These are phyloP conservation scores for Pachyseris speciosa DNA, from an alignment of 64 coral and sea anemone species.

Conservation along the genomic window DNA sequence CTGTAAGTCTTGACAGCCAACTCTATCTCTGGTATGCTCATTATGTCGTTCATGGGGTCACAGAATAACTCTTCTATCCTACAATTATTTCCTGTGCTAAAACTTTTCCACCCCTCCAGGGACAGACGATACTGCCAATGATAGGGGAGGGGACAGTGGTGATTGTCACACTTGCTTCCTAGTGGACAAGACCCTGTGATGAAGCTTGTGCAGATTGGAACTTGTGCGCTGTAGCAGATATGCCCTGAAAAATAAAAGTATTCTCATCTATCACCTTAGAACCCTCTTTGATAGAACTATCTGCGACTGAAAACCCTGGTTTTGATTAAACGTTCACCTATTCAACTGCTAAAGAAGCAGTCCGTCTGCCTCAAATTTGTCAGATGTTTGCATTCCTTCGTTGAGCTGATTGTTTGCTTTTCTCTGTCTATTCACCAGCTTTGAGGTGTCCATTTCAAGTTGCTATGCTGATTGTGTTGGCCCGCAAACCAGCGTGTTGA, in stretches of 20 bases:
- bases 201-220: slow-evolving; percentile 70
- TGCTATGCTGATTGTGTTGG: too few relatives aligned
- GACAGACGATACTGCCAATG: slow-evolving; percentile 85
- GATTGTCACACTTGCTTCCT: slow-evolving; percentile 62
- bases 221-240: slow-evolving; percentile 61
- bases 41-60: slow-evolving; percentile 62
- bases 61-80: slow-evolving; percentile 77
- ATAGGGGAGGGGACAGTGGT: slow-evolving; percentile 81
- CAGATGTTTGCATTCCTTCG: too few relatives aligned
- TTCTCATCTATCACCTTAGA: too few relatives aligned
- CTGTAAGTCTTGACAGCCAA: slow-evolving; percentile 15
- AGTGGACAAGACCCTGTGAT: slow-evolving; percentile 53
- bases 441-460: too few relatives aligned
- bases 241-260: slow-evolving; percentile 46
- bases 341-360: too few relatives aligned
- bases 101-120: slow-evolving; percentile 65
- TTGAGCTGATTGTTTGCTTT: too few relatives aligned
- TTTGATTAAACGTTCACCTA: too few relatives aligned
- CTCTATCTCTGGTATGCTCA: slow-evolving; percentile 62
- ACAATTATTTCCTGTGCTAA: slow-evolving; percentile 30
- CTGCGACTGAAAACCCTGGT: too few relatives aligned
- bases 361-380: too few relatives aligned
- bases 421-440: too few relatives aligned
- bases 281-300: too few relatives aligned
- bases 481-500: too few relatives aligned